These are phyloP conservation scores for Hesperia comma DNA, from an alignment of 2,888 invertebrate species.

Conservation along the genomic window DNA sequence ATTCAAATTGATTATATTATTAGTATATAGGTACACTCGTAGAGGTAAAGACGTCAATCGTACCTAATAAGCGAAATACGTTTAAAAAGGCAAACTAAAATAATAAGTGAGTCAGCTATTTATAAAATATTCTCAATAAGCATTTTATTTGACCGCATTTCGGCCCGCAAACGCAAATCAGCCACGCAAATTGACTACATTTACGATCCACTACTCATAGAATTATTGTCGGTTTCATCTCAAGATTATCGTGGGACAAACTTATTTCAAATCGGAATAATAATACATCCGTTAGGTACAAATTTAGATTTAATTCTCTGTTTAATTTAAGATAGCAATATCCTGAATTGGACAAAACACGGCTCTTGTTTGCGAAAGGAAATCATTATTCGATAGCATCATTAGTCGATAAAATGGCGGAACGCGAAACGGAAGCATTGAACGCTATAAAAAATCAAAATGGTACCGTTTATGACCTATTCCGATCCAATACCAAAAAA, in stretches of 20 bases:
- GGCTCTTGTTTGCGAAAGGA: neutral
- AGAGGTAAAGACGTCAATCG: no score
- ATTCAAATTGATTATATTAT: no score
- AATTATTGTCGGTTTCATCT: slow-evolving; percentile 16
- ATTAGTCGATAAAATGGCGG: slow-evolving; percentile 7
- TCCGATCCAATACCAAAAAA: no score
- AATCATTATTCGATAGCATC: neutral
- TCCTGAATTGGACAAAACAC: slow-evolving; percentile 2
- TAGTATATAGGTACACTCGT: no score
- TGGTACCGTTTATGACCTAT: no score
- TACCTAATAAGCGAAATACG: no score
- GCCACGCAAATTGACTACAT: slow-evolving; percentile 58
- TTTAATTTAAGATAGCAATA: neutral
- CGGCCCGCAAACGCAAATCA: slow-evolving; percentile 52
- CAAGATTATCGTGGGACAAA: slow-evolving; percentile 12
- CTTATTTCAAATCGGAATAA: slow-evolving; percentile 5
- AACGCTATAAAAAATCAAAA: slow-evolving; percentile 40
- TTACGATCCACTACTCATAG: slow-evolving; percentile 44
- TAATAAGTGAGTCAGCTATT: slow-evolving; percentile 47
- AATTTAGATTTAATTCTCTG: neutral
- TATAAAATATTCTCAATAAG: slow-evolving; percentile 8
- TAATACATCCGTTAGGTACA: neutral
- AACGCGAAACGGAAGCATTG: slow-evolving; percentile 29
- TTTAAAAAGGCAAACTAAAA: slow-evolving; percentile 37
- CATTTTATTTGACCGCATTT: slow-evolving; percentile 46